These are phyloP conservation scores for Struthio camelus DNA, from an alignment of 2,113 vertebrate genomes.

Conservation along the genomic window DNA sequence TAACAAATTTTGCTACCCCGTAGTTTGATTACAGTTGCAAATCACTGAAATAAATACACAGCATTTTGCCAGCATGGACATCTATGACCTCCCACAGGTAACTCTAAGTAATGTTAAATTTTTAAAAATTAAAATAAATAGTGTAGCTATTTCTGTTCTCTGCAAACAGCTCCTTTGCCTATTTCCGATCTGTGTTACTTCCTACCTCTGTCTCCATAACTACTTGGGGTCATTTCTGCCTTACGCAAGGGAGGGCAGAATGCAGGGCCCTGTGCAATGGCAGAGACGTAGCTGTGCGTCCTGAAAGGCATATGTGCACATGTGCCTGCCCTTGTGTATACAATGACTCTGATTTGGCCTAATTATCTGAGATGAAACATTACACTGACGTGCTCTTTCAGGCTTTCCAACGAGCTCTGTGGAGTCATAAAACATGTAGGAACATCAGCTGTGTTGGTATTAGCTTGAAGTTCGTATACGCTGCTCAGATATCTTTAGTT, in stretches of 20 bases:
- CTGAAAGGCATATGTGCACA: background rate
- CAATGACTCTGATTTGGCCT: too few relatives aligned
- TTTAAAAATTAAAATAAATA: background rate
- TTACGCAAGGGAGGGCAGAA: background rate
- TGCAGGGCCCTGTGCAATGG: background rate
- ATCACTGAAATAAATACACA: background rate
- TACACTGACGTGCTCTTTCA: background rate
- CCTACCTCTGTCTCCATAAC: background rate
- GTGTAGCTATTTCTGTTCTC: background rate
- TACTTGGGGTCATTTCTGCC: background rate
- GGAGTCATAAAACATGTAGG: background rate
- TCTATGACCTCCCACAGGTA: background rate
- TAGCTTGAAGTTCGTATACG: background rate
- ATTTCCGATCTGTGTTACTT: background rate
- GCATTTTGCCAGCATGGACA: background rate
- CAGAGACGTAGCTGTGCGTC: background rate
- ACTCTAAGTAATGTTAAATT: background rate
- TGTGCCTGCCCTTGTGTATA: too few relatives aligned
- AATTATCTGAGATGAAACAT: too few relatives aligned
- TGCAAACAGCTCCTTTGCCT: background rate
- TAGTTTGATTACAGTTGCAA: background rate
- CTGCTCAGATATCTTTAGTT: background rate
- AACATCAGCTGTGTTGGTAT: background rate
- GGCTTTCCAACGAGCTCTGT: background rate
- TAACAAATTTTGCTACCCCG: background rate